Evolutionary conservation across 2,888 invertebrate species (phyloP).

Genomic region (Eumacrocentrus americanus): DNA sequence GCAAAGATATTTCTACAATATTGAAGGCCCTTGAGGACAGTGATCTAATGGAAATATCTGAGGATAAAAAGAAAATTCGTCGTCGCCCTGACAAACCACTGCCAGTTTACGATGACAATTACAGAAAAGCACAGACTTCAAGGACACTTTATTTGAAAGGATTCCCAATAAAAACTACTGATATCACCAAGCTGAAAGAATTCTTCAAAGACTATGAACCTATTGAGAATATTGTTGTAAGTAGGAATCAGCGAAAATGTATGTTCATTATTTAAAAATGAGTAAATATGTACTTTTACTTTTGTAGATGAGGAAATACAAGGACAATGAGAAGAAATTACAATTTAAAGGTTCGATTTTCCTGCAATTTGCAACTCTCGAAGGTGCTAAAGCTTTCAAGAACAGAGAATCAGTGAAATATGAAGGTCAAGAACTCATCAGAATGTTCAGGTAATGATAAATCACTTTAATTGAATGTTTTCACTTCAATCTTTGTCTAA

Average conservation of each 20-base stretch:
- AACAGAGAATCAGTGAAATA: conserved; percentile 73
- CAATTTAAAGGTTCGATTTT: conserved; percentile 93
- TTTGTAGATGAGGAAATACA: conserved; percentile 64
- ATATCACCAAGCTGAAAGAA: conserved; percentile 74
- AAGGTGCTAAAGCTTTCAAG: conserved; percentile 81
- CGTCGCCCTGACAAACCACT: conserved; percentile 76
- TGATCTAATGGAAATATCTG: conserved; percentile 67
- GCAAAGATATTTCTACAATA: conserved; percentile 74
- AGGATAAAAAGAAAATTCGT: conserved; percentile 75
- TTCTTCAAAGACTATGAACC: conserved; percentile 74
- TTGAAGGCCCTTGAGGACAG: conserved; percentile 77
- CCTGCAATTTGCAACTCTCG: conserved; percentile 81
- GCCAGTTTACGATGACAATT: conserved; percentile 84
- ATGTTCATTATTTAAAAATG: no score
- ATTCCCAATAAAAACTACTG: conserved; percentile 72
- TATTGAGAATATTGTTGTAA: conserved; percentile 59
- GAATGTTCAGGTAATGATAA: conserved; percentile 67
- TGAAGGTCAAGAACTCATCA: conserved; percentile 69
- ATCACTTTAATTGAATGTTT: background rate
- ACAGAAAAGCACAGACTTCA: conserved; percentile 75
- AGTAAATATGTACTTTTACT: background rate
- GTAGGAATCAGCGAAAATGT: conserved; percentile 42
- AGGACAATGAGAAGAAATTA: conserved; percentile 70
- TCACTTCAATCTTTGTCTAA: conserved; percentile 8
- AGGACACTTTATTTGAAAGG: conserved; percentile 90